These are phyloP conservation scores for Hylia prasina DNA, from an alignment of 2,113 vertebrate species.

Conservation along the genomic window DNA sequence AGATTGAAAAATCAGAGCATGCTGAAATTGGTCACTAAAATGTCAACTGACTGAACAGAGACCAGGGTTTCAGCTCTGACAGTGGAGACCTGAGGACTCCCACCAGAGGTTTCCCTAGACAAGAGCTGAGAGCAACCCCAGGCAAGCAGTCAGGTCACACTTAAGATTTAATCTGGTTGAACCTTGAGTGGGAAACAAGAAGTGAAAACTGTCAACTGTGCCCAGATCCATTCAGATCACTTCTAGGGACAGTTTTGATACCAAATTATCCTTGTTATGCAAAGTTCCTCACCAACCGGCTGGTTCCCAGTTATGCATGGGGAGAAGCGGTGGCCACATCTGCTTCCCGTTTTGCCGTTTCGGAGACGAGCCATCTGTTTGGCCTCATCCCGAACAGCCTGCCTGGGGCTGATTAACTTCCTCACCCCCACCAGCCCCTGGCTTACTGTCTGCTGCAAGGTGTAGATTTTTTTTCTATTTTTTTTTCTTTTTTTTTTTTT, in stretches of 20 bases:
- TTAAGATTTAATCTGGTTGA: constrained; percentile 40
- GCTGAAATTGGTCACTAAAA: neutral
- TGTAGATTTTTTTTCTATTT: constrained; percentile 55
- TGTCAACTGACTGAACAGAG: neutral
- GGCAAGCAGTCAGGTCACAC: neutral
- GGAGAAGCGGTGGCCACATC: constrained; percentile 80
- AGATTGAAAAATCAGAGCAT: neutral
- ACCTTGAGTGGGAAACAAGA: constrained; percentile 81
- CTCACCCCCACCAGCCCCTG: constrained; percentile 53
- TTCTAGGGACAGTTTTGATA: constrained; percentile 79
- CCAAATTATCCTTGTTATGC: constrained; percentile 93
- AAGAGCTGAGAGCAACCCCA: neutral
- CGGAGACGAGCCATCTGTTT: constrained; percentile 83
- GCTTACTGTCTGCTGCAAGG: constrained; percentile 72
- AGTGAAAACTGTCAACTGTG: constrained; percentile 85
- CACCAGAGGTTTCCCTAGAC: neutral
- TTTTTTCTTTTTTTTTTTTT: neutral
- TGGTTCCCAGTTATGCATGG: constrained; percentile 84
- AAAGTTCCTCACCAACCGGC: constrained; percentile 83
- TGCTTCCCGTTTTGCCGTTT: constrained; percentile 88
- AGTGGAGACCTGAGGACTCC: fast-evolving
- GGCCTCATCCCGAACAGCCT: constrained; percentile 68
- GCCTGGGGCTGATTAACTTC: constrained; percentile 72
- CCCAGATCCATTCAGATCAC: constrained; percentile 79
- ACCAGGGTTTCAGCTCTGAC: neutral